A percentile compares a stretch with the other conserved stretches of the same genome.
phyloP scores from a whole-genome alignment of 2,888 invertebrate species.

The Drosophila ezoana region DNA sequence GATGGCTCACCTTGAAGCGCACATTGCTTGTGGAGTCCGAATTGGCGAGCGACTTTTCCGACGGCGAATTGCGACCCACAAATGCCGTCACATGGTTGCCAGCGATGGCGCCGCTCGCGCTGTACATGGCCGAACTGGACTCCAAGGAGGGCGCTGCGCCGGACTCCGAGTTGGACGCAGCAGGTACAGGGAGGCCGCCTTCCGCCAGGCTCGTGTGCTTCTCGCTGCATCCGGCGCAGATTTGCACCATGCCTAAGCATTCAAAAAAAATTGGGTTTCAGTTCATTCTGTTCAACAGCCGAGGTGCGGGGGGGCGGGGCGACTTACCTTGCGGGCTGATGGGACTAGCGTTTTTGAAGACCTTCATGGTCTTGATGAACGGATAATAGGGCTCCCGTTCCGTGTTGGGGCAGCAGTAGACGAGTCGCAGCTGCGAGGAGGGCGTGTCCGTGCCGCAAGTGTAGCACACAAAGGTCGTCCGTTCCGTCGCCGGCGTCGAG shows the following conservation, averaged over 20 bases:
- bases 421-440: slow-evolving; percentile 91
- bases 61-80: slow-evolving; percentile 83
- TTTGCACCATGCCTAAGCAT: slow-evolving; percentile 90
- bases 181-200: slow-evolving; percentile 79
- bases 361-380: slow-evolving; percentile 92
- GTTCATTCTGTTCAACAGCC: background rate
- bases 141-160: slow-evolving; percentile 51
- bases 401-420: slow-evolving; percentile 93
- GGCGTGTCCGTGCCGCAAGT: slow-evolving; percentile 94
- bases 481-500: slow-evolving; percentile 87
- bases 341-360: slow-evolving; percentile 93
- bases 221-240: slow-evolving; percentile 94
- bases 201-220: slow-evolving; percentile 86
- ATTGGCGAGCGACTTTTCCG: slow-evolving; percentile 83
- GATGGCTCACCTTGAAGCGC: slow-evolving; percentile 83
- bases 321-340: slow-evolving; percentile 93
- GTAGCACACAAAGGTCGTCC: slow-evolving; percentile 94
- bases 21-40: slow-evolving; percentile 84
- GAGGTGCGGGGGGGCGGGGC: too few species aligned
- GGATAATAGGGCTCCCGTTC: slow-evolving; percentile 96
- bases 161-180: slow-evolving; percentile 40
- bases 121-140: slow-evolving; percentile 63
- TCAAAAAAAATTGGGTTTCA: background rate
- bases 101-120: slow-evolving; percentile 51
- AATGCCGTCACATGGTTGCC: slow-evolving; percentile 42